Conservation (phyloP, 2,888 invertebrate genomes). For the Brenthis hecate region DNA sequence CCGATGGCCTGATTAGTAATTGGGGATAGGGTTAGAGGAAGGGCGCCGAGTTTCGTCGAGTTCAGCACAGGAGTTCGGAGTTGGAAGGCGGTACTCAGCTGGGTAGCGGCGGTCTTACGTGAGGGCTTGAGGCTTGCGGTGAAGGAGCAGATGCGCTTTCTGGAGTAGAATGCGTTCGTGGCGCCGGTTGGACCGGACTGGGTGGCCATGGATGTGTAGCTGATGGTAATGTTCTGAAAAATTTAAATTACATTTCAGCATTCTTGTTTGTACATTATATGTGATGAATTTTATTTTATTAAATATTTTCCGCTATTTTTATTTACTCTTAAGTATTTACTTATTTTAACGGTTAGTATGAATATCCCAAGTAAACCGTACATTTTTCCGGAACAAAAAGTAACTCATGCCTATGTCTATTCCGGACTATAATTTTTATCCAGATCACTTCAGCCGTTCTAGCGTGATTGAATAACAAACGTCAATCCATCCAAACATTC, state of each 20-base stretch:
- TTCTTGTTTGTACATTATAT: background rate
- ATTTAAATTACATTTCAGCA: background rate
- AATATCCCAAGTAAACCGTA: too few species aligned
- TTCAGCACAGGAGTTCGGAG: conserved; percentile 83
- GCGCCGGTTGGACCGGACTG: conserved; percentile 88
- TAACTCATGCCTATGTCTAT: too few species aligned
- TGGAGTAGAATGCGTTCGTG: conserved; percentile 88
- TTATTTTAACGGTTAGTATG: too few species aligned
- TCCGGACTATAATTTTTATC: too few species aligned
- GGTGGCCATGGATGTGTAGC: conserved; percentile 90
- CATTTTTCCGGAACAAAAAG: too few species aligned
- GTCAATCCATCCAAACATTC: too few species aligned
- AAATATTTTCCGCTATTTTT: background rate
- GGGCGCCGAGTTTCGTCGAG: conserved; percentile 81
- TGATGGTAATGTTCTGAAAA: conserved; percentile 83
- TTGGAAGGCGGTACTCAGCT: conserved; percentile 83
- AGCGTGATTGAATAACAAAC: too few species aligned
- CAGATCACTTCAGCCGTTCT: too few species aligned
- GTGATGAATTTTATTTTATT: background rate
- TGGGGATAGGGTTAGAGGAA: conserved; percentile 69
- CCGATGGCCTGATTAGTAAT: conserved; percentile 63
- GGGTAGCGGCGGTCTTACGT: conserved; percentile 67
- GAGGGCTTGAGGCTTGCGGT: conserved; percentile 69
- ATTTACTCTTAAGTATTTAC: background rate
- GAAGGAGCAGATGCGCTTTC: conserved; percentile 81